Evolutionary conservation across 2,888 invertebrate species (phyloP), one percentile per base, ranked within the genome.

Genomic region (Diplazon laetatorius): DNA sequence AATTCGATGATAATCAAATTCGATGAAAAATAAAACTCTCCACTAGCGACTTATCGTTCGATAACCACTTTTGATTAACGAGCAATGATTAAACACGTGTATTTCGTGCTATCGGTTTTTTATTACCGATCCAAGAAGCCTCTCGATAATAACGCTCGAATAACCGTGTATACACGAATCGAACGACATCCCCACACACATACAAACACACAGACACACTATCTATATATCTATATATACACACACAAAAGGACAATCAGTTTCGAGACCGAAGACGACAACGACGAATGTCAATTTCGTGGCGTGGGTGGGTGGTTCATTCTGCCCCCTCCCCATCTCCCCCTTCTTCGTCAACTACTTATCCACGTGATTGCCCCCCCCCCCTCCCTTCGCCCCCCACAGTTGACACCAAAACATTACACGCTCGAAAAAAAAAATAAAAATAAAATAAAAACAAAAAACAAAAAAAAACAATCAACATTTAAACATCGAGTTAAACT

Each of bases 241-340:
- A 50, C 22, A 9, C 52, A 25, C 30, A 30, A 2, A 30, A 30
- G 20, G 12, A n/a, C 10, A 22, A 12, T 0, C 0, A 16, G 14
- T 14, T 55, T 30, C 16, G 16, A 14, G 16, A 14, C 30, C 30
- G 6, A 14, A 5, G 30, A 30, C 35, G 14, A 55, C 16, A n/a
- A 18, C 55, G 63, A 37, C 59, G 44, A 78, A 68, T 71, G 60
- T 63, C 35, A 57, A 68, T 55, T 63, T 46, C 39, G 44, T 70
- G 69, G 55, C 82, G 76, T 85, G 88, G 88, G 88, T 88, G 88
- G 88, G 76, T 85, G 88, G 88, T 87, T 88, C 88, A 87, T 79
- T 73, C 77, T 74, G 59, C 22, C 20, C 8, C 5, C 8, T 35
- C 18, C 10, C 14, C 65, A 77, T 66, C 79, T 6, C 81, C 57